These are phyloP conservation scores for Malurus splendens DNA, from an alignment of 2,797 vertebrate genomes.

Conservation along the genomic window DNA sequence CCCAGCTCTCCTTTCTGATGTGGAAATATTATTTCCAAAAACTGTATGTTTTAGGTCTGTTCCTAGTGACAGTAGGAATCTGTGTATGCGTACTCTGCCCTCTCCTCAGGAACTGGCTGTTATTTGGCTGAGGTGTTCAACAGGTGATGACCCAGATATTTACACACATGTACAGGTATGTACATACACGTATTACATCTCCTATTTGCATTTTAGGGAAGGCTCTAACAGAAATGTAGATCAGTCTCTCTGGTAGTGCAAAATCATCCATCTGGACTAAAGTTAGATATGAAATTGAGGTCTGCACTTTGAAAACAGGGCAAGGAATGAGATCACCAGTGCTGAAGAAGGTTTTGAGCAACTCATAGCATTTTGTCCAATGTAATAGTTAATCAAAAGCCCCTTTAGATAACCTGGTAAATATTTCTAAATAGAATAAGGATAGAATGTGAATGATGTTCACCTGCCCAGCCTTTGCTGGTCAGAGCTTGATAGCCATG, in stretches of 20 bases:
- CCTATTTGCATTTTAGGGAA: not conserved
- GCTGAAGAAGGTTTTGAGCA: not conserved
- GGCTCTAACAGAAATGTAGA: not conserved
- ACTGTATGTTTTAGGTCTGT: not conserved
- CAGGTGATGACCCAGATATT: not conserved
- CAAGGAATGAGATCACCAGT: not conserved
- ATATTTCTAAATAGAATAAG: not conserved
- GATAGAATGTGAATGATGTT: not conserved
- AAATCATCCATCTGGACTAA: not conserved
- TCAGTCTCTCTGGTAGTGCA: not conserved
- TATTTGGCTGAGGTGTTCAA: not conserved
- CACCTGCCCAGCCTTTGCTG: not conserved
- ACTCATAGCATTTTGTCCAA: not conserved
- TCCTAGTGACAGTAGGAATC: not conserved
- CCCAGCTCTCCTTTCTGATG: not conserved
- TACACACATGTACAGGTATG: no score
- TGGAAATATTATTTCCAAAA: not conserved
- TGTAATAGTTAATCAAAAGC: not conserved
- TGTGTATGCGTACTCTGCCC: not conserved
- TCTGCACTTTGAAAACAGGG: not conserved
- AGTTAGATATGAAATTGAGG: not conserved
- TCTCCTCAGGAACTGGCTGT: not conserved
- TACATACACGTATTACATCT: not conserved
- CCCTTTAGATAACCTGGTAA: not conserved
- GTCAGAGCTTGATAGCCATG: not conserved